phyloP scores from a whole-genome alignment of 2,113 vertebrate genomes.

The Crotalus viridis region DNA sequence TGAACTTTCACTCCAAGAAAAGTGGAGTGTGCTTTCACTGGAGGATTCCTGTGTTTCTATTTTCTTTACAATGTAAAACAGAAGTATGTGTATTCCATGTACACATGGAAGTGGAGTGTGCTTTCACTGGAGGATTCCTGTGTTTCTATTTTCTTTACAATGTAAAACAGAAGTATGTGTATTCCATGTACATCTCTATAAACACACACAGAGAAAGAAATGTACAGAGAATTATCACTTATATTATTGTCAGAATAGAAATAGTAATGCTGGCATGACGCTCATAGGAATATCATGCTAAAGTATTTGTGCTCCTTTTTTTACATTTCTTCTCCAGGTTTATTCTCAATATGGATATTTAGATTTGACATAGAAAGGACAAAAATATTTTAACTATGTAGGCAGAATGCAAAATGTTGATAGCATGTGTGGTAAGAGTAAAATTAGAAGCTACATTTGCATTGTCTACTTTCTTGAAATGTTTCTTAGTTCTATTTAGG shows the following conservation, averaged over 20 bases:
- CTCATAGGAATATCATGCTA: background rate
- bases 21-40: background rate
- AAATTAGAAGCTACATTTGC: slow-evolving; percentile 21
- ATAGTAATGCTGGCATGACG: background rate
- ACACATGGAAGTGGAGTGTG: background rate
- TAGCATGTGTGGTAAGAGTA: slow-evolving; percentile 5
- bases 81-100: background rate
- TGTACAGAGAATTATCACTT: background rate
- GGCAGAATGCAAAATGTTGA: slow-evolving; percentile 7
- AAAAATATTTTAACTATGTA: slow-evolving; percentile 13
- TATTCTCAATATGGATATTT: slow-evolving; percentile 9
- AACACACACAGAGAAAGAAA: background rate
- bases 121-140: background rate
- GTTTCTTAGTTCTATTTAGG: background rate
- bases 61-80: background rate
- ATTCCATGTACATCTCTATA: background rate
- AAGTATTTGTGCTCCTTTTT: background rate
- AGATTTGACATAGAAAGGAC: slow-evolving; percentile 24
- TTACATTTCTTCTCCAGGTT: slow-evolving; percentile 15
- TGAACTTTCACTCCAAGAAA: background rate
- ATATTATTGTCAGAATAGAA: background rate
- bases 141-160: background rate
- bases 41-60: background rate
- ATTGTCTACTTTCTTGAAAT: slow-evolving; percentile 17
- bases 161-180: background rate